Evolutionary conservation across 2,888 invertebrate genomes (phyloP).

Genomic region (Prostheceraeus crozeri): DNA sequence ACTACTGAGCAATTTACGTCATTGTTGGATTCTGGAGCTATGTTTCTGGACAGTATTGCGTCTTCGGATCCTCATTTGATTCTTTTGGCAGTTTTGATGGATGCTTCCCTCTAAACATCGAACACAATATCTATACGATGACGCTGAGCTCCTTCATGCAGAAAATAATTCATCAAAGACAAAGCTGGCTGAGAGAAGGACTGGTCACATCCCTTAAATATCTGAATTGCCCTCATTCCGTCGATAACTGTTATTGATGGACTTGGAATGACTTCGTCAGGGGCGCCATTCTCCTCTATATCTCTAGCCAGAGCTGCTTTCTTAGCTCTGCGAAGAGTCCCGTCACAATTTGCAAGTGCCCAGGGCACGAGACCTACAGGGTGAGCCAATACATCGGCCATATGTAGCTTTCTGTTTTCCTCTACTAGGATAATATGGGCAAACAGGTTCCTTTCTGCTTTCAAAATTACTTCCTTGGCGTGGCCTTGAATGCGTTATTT

Average conservation of each 20-base stretch:
- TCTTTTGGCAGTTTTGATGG: slow-evolving; percentile 41
- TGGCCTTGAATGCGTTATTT: slow-evolving; percentile 9
- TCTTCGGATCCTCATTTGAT: slow-evolving; percentile 31
- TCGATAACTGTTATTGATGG: slow-evolving; percentile 36
- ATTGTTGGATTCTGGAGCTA: slow-evolving; percentile 15
- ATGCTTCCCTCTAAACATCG: slow-evolving; percentile 39
- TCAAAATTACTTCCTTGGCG: slow-evolving; percentile 27
- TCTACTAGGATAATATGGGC: slow-evolving; percentile 34
- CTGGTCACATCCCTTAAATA: slow-evolving; percentile 39
- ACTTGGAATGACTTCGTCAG: slow-evolving; percentile 34
- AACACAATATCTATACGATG: slow-evolving; percentile 41
- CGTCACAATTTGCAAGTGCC: slow-evolving; percentile 39
- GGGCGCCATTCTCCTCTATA: slow-evolving; percentile 15
- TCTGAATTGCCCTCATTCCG: slow-evolving; percentile 34
- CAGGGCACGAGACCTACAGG: slow-evolving; percentile 35
- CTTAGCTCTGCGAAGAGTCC: slow-evolving; percentile 33
- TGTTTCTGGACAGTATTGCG: not conserved
- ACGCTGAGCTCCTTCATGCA: slow-evolving; percentile 33
- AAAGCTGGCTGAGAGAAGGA: slow-evolving; percentile 38
- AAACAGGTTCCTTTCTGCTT: slow-evolving; percentile 36
- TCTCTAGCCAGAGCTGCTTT: slow-evolving; percentile 33
- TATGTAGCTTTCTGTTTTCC: slow-evolving; percentile 31
- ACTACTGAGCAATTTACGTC: slow-evolving; percentile 6
- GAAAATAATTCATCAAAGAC: slow-evolving; percentile 27
- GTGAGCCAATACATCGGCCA: slow-evolving; percentile 31